Conservation (phyloP, 2,888 invertebrate species). For the Volucella inanis region DNA sequence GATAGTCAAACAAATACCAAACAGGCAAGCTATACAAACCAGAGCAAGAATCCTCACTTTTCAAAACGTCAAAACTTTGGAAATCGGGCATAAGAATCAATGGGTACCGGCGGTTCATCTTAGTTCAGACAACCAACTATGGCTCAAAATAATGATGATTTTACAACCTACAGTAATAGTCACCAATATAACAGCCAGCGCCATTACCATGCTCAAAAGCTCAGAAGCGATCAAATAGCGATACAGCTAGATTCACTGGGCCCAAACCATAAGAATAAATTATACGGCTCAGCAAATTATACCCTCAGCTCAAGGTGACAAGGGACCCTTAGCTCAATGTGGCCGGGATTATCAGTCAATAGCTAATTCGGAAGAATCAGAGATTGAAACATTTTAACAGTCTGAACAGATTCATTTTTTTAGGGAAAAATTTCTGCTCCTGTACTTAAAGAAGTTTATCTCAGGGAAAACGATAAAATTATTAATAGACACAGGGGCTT, state of each 20-base stretch:
- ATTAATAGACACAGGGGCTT: neutral
- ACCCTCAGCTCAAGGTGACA: no score
- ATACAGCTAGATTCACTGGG: neutral
- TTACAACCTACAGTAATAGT: neutral
- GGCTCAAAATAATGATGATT: no score
- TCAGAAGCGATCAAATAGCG: neutral
- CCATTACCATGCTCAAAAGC: neutral
- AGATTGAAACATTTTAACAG: no score
- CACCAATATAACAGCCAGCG: neutral
- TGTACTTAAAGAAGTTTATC: constrained; percentile 8
- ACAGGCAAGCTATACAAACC: neutral
- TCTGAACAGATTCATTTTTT: constrained; percentile 2
- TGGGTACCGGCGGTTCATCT: no score
- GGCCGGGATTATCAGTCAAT: no score
- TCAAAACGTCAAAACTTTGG: no score
- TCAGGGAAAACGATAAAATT: constrained; percentile 3
- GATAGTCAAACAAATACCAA: neutral
- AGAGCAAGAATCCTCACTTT: neutral
- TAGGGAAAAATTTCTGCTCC: constrained; percentile 9
- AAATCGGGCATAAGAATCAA: no score
- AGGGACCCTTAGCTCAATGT: no score
- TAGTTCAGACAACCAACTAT: no score
- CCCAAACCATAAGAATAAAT: neutral
- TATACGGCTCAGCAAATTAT: neutral
- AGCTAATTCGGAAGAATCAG: no score